Evolutionary conservation across 2,797 vertebrate genomes (phyloP).

Genomic region (Presbytis comata): DNA sequence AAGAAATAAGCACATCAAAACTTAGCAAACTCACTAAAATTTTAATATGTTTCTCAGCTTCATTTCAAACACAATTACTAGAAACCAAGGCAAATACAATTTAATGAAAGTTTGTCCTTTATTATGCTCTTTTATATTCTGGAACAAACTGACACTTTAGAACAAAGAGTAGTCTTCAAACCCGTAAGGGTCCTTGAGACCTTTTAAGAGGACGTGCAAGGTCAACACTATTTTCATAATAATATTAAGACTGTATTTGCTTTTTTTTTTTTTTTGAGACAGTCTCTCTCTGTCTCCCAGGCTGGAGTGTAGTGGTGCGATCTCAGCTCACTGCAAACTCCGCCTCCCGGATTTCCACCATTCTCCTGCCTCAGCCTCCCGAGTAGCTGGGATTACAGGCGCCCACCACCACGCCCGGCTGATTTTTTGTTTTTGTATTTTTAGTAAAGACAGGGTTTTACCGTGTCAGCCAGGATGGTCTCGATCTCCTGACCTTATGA

Average conservation of each 20-base stretch:
- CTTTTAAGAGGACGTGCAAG: background rate
- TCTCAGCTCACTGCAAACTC: too few species aligned
- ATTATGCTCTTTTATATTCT: constrained; percentile 10
- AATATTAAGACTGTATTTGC: background rate
- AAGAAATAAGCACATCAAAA: constrained; percentile 25
- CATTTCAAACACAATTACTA: background rate
- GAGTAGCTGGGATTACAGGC: too few species aligned
- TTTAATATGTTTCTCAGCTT: constrained; percentile 8
- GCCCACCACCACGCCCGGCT: too few species aligned
- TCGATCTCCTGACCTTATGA: too few species aligned
- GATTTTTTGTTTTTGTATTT: too few species aligned
- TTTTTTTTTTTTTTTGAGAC: too few species aligned
- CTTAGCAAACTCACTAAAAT: background rate
- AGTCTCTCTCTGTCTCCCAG: too few species aligned
- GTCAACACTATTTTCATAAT: constrained; percentile 17
- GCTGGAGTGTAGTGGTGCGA: too few species aligned
- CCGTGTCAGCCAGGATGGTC: too few species aligned
- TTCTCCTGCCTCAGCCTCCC: too few species aligned
- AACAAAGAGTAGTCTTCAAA: background rate
- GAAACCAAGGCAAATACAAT: constrained; percentile 31
- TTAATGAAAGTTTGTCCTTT: background rate
- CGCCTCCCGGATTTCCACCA: too few species aligned
- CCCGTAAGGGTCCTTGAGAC: background rate
- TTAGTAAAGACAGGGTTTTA: too few species aligned
- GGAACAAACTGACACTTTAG: background rate